Evolutionary conservation across 2,113 vertebrate species (phyloP).

Genomic region (Galbula dea): DNA sequence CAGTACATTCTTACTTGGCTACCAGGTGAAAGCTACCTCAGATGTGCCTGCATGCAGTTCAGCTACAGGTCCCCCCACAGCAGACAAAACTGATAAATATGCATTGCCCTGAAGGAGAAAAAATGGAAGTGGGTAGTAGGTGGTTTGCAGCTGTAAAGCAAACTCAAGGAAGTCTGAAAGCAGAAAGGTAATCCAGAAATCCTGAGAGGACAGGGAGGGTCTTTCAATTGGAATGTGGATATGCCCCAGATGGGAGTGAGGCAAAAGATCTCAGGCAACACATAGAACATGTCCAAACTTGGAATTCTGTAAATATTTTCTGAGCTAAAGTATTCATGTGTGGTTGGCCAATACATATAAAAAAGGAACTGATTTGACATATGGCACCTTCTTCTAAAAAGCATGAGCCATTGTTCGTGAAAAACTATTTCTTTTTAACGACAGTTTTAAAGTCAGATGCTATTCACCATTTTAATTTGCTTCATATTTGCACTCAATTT

Average conservation of each 20-base stretch:
- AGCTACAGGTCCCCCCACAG: not conserved
- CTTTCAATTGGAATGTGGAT: not conserved
- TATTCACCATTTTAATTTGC: not conserved
- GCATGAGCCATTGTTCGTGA: not conserved
- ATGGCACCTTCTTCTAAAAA: not conserved
- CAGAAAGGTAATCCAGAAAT: not conserved
- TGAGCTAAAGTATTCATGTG: not conserved
- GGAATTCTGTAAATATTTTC: not conserved
- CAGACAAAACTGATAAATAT: not conserved
- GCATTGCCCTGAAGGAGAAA: not conserved
- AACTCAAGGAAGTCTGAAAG: not conserved
- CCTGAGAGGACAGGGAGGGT: not conserved
- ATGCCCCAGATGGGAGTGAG: not conserved
- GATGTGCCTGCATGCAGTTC: not conserved
- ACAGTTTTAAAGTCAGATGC: not conserved
- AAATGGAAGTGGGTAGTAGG: not conserved
- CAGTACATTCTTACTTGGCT: rapidly evolving
- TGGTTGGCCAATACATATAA: not conserved
- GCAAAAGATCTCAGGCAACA: not conserved
- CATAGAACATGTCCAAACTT: not conserved
- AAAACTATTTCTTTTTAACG: not conserved
- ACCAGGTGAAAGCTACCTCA: not conserved
- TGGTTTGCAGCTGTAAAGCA: not conserved
- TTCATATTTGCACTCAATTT: not conserved
- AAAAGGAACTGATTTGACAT: not conserved